Evolutionary conservation across 2,797 vertebrate species (phyloP).

Genomic region (Anomalospiza imberbis): DNA sequence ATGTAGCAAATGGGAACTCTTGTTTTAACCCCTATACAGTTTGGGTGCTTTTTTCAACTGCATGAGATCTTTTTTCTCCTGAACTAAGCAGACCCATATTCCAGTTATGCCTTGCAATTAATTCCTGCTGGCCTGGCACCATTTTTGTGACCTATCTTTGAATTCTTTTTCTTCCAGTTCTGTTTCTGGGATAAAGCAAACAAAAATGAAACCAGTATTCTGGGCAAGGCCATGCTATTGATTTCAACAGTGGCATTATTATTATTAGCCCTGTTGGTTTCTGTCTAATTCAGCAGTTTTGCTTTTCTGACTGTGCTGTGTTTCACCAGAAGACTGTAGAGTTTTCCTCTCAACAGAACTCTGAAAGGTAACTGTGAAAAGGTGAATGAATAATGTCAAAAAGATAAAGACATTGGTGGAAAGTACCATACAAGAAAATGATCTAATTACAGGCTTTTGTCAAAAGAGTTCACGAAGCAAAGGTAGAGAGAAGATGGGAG

Average conservation of each 20-base stretch:
- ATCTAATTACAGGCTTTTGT: background rate
- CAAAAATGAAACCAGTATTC: background rate
- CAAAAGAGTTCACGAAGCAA: background rate
- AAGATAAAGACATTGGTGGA: background rate
- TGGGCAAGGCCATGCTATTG: background rate
- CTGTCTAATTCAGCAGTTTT: background rate
- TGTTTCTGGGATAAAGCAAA: background rate
- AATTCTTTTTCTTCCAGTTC: background rate
- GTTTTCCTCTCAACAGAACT: background rate
- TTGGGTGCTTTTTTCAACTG: background rate
- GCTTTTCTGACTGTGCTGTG: background rate
- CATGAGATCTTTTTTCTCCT: background rate
- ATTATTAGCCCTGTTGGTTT: background rate
- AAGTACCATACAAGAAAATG: background rate
- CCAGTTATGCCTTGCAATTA: background rate
- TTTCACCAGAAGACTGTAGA: background rate
- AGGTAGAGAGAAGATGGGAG: background rate
- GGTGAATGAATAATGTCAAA: background rate
- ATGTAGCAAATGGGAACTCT: background rate
- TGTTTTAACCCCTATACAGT: background rate
- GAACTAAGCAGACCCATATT: background rate
- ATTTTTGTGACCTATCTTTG: background rate
- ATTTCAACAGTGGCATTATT: background rate
- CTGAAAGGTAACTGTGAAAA: background rate
- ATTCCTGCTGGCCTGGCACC: background rate